A percentile compares a stretch with the other conserved stretches of the same genome.
Conservation (phyloP, 2,797 vertebrate genomes). For the Enteromius paludinosus region DNA sequence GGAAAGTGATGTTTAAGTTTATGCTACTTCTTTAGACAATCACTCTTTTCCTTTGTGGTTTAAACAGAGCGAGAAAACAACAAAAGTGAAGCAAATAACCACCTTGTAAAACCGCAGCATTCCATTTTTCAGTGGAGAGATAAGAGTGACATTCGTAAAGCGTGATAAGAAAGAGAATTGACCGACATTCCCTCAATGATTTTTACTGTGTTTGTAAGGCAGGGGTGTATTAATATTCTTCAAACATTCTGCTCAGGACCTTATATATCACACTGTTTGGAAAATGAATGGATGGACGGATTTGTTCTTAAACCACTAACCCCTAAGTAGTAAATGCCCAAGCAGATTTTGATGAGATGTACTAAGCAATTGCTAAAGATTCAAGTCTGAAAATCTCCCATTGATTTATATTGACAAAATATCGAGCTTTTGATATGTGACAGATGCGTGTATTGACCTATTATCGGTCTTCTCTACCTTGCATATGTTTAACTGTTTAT, state of each 20-base stretch:
- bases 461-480: conserved; percentile 3
- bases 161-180: conserved; percentile 47
- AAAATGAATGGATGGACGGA: not conserved
- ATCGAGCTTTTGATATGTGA: not conserved
- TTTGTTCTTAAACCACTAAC: not conserved
- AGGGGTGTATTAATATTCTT: conserved; percentile 8
- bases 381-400: conserved; percentile 5
- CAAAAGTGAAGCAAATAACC: conserved; percentile 15
- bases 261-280: conserved; percentile 11
- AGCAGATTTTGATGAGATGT: not conserved
- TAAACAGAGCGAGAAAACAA: conserved; percentile 32
- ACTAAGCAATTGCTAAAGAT: not conserved
- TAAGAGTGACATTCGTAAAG: conserved; percentile 47
- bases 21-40: conserved; percentile 35
- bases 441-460: not conserved
- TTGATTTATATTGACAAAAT: conserved; percentile 44
- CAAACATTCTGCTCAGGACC: conserved; percentile 27
- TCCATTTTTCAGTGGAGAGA: conserved; percentile 35
- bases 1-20: conserved; percentile 39
- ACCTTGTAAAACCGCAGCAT: conserved; percentile 14
- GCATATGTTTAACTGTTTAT: conserved; percentile 7
- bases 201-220: conserved; percentile 15
- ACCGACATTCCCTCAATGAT: conserved; percentile 22
- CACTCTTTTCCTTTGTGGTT: conserved; percentile 31
- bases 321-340: not conserved